These are phyloP conservation scores for Cataglyphis altisquamis DNA, from an alignment of 2,888 invertebrate species.

Conservation along the genomic window DNA sequence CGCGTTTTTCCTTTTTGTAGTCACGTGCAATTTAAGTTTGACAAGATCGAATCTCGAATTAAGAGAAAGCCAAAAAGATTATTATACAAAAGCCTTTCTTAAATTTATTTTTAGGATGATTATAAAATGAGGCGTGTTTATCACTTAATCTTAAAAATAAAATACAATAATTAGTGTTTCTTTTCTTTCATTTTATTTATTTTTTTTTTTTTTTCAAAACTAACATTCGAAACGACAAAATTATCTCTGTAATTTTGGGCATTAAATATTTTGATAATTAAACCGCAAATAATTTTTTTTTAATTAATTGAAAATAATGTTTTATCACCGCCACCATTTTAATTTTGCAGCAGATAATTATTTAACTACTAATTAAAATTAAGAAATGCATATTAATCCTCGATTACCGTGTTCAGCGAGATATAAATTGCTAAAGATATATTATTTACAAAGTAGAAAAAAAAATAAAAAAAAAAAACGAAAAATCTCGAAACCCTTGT, in stretches of 20 bases:
- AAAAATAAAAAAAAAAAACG: background rate
- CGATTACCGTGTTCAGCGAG: background rate
- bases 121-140: background rate
- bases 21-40: background rate
- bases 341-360: background rate
- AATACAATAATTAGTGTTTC: background rate
- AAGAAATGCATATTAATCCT: background rate
- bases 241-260: background rate
- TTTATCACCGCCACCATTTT: too few species aligned
- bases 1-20: background rate
- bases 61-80: background rate
- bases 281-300: background rate
- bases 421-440: background rate
- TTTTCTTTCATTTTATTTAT: background rate
- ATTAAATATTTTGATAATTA: background rate
- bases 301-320: background rate
- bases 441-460: background rate
- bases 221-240: background rate
- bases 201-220: background rate
- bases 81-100: background rate
- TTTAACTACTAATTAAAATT: conserved; percentile 8
- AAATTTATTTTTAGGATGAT: background rate
- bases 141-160: background rate
- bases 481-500: background rate
- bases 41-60: background rate